Evolutionary conservation across 23 tunicate species (phyloP), one percentile per base, ranked within the genome.

Genomic region (Diplosoma virens): DNA sequence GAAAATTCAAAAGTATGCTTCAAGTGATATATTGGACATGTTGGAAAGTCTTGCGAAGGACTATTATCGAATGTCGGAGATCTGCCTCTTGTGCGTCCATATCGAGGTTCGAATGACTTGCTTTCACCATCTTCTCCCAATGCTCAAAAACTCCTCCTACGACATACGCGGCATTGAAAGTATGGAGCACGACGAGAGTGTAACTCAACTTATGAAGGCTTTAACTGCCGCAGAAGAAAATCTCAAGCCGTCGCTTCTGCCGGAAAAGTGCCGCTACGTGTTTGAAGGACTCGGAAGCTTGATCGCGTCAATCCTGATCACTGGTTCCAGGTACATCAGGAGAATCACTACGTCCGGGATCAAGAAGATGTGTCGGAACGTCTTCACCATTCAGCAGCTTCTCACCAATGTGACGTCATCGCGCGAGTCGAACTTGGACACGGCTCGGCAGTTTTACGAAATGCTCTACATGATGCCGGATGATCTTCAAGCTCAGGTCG

Each of bases 331-430:
- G 52, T 72, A 69, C 32, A 95, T 95, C 46, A 80, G 71, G 22
- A 59, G 96, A 37, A 95, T 95, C 23, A 77, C 96, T 0, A 70
- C 83, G 25, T 60, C 95, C 0, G 99, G 99, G 16, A 81, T 95
- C 58, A 95, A 95, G 63, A 89, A 81, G 63, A 95, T 95, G 97
- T 92, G 97, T 58, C 34, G 99, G 32, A 95, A 95, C 48, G 79
- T 95, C 9, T 95, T 95, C 56, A 61, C 89, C 4, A 67, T 95
- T 22, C 99, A 95, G 33, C 99, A 95, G 50, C 61, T 33, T 9
- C 41, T 95, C 7, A 95, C 99, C 18, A 95, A 95, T 60, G 66
- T 88, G 41, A 95, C 99, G 3, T 53, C 81, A 73, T 89, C 95
- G 16, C 65, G 99, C 16, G 99, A 95, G 56, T 59, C 99, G 0